Evolutionary conservation across 37 sponge, comb jelly and placozoan species (phyloP).

Genomic region (Aplysina aerophoba): DNA sequence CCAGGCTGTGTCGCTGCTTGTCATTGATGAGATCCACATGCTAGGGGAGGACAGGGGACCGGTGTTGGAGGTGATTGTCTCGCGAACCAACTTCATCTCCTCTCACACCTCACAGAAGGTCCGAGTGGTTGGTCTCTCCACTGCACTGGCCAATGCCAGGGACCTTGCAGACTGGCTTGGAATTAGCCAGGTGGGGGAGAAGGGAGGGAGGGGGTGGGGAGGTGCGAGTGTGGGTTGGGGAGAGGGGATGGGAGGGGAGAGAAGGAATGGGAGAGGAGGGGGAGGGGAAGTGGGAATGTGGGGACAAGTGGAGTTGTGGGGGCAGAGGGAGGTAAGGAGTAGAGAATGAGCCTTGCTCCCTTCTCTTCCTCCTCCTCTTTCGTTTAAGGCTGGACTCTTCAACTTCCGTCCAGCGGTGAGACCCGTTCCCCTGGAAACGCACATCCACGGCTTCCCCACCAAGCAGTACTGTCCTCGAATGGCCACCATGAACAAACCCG

Average conservation of each 20-base stretch:
- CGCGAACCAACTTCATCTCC: slow-evolving; percentile 95
- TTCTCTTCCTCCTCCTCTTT: neutral
- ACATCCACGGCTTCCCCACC: slow-evolving; percentile 94
- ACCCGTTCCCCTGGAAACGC: slow-evolving; percentile 97
- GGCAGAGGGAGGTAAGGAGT: neutral
- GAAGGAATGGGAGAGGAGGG: too few species aligned
- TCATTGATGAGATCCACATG: slow-evolving; percentile 99
- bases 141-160: slow-evolving; percentile 96
- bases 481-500: slow-evolving; percentile 99
- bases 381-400: slow-evolving; percentile 82
- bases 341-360: neutral
- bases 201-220: too few species aligned
- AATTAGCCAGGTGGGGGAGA: slow-evolving; percentile 61
- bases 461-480: slow-evolving; percentile 99
- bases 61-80: slow-evolving; percentile 97
- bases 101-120: slow-evolving; percentile 92
- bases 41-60: slow-evolving; percentile 98
- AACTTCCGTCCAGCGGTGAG: slow-evolving; percentile 99
- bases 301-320: neutral
- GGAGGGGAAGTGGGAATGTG: too few species aligned
- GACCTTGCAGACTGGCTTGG: slow-evolving; percentile 97
- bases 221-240: too few species aligned
- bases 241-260: too few species aligned
- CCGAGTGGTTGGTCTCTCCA: slow-evolving; percentile 92
- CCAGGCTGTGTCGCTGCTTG: slow-evolving; percentile 79